A percentile compares a stretch with the other conserved stretches of the same genome.
phyloP scores from a whole-genome alignment of 2,888 invertebrate genomes.

The Aspidiotus destructor region DNA sequence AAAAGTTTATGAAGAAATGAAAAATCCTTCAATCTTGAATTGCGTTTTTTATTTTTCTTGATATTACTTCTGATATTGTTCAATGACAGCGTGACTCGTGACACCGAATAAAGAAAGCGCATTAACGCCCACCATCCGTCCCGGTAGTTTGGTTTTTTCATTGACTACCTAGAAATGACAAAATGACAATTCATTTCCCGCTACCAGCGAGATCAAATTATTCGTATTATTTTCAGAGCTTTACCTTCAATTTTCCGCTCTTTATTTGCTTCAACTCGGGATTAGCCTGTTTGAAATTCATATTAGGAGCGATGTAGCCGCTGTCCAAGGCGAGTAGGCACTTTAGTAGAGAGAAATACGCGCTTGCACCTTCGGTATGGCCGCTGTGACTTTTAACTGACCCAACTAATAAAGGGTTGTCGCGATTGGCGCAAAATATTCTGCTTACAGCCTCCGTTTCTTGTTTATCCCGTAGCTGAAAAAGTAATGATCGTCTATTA shows the following conservation, averaged over 20 bases:
- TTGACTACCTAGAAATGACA: conserved; percentile 37
- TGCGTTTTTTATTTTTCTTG: not conserved
- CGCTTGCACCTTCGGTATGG: conserved; percentile 47
- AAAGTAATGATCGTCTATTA: not conserved
- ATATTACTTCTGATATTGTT: conserved; percentile 32
- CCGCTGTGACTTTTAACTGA: conserved; percentile 54
- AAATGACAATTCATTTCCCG: not conserved
- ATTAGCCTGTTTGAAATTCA: conserved; percentile 38
- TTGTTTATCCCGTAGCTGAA: conserved; percentile 36
- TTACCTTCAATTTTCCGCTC: conserved; percentile 38
- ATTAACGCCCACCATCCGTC: conserved; percentile 46
- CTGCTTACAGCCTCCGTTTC: conserved; percentile 36
- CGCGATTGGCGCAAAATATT: conserved; percentile 35
- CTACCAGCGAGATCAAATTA: not conserved
- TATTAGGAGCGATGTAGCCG: conserved; percentile 39
- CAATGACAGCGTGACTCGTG: conserved; percentile 34
- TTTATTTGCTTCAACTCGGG: conserved; percentile 37
- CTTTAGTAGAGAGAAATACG: conserved; percentile 46
- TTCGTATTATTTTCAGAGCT: not conserved
- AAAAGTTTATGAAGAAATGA: not conserved
- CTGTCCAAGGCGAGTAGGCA: conserved; percentile 39
- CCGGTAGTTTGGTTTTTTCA: conserved; percentile 41
- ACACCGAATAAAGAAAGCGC: conserved; percentile 33
- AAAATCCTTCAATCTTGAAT: not conserved
- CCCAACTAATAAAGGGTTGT: conserved; percentile 47